Evolutionary conservation across 2,888 invertebrate genomes (phyloP), one percentile per base, ranked within the genome.

Genomic region (Drosophila mettleri): DNA sequence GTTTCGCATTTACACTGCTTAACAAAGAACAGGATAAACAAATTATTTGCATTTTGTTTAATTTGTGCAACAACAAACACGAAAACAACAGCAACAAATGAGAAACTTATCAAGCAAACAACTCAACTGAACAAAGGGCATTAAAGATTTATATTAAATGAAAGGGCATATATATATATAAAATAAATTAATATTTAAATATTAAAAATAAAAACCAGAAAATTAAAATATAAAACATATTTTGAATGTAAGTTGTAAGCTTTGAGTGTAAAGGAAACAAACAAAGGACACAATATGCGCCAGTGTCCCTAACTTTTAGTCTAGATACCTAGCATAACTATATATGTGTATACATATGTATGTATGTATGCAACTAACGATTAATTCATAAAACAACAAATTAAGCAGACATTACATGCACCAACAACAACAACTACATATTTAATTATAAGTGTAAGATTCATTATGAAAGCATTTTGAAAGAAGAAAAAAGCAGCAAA

Each of bases 291-390:
- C 74, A 65, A 41, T 52, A 58, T 60, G 62, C 66, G 80, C 66
- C 67, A 68, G 84, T 86, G 86, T 84, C 87, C 81, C 87, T 78
- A 81, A 86, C 81, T 71, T 63, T 79, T 86, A 81, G 85, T 61
- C 55, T 86, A 84, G 74, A 49, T 55, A 67, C 48, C 31, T 79
- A 76, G 66, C 41, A 46, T 74, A 69, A 76, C 61, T 43, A 49
- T 18, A 52, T 20, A 58, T 14, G 27, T 10, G 20, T n/a, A 39
- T 38, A 18, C 29, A 27, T 39, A 24, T 36, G 8, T 24, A 12
- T 27, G 7, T 39, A 20, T 29, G 6, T 52, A n/a, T 51, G 58
- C 38, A 64, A 66, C 39, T 60, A 65, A 55, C 41, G 20, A 59
- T 45, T 54, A 76, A 64, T 45, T 55, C 16, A 41, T 39, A 48